Conservation (phyloP, 2,888 invertebrate genomes). For the Lumbricus terrestris region DNA sequence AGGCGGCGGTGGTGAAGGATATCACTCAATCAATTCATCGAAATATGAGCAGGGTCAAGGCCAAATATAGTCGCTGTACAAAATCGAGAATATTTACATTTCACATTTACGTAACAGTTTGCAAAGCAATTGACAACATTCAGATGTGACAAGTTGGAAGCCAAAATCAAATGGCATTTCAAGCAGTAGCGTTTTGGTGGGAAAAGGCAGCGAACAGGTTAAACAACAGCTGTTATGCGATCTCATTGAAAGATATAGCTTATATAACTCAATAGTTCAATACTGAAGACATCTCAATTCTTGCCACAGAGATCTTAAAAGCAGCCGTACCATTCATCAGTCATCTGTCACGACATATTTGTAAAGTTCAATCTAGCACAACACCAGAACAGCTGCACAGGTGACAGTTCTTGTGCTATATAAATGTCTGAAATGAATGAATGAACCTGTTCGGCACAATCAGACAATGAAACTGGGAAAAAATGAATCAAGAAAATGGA, state of each 20-base stretch:
- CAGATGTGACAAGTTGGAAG: background rate
- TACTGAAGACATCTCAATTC: background rate
- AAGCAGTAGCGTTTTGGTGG: background rate
- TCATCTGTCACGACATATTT: background rate
- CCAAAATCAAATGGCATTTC: background rate
- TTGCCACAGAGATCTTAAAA: background rate
- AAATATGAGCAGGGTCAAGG: too few relatives aligned
- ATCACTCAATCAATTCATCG: too few relatives aligned
- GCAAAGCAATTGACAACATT: background rate
- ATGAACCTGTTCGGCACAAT: background rate
- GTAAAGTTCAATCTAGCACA: background rate
- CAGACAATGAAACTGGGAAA: too few relatives aligned
- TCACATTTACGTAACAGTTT: too few relatives aligned
- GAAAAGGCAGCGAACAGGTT: background rate
- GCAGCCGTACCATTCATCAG: too few relatives aligned
- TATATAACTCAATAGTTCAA: background rate
- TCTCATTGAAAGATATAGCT: background rate
- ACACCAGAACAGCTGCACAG: background rate
- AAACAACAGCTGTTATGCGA: background rate
- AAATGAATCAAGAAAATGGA: background rate
- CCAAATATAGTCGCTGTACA: too few relatives aligned
- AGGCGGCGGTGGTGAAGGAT: too few relatives aligned
- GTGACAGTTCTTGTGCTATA: background rate
- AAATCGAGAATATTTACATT: too few relatives aligned
- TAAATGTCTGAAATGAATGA: too few relatives aligned